Percentiles rank a stretch among this genome's conserved stretches.
These are phyloP conservation scores for Thryonomys swinderianus DNA, from an alignment of 2,113 vertebrate genomes.

Conservation along the genomic window DNA sequence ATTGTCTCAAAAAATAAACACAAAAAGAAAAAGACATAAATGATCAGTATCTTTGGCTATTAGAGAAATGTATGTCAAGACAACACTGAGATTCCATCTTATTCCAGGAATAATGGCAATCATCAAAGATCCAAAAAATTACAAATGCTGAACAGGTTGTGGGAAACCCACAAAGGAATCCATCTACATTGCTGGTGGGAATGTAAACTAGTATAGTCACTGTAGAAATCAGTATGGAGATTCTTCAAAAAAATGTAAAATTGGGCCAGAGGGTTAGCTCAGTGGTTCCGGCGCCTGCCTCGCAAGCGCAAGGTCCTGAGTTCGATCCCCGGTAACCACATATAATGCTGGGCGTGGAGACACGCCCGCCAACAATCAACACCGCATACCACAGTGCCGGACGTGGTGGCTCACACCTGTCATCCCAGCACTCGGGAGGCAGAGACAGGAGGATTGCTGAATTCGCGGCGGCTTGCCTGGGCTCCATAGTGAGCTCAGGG, in stretches of 20 bases:
- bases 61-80: background rate
- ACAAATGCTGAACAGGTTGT: background rate
- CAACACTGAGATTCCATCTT: background rate
- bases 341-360: no score
- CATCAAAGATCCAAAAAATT: background rate
- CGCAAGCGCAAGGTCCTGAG: no score
- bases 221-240: background rate
- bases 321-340: no score
- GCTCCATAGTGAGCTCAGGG: no score
- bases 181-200: background rate
- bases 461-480: no score
- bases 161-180: background rate
- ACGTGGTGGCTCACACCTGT: no score
- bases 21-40: background rate
- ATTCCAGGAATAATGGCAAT: background rate
- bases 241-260: constrained; percentile 33
- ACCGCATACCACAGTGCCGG: no score
- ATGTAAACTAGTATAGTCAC: background rate
- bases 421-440: no score
- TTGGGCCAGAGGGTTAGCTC: no score
- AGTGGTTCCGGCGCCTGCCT: no score
- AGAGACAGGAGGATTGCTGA: no score
- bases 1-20: background rate
- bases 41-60: background rate
- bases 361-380: no score